Percentiles rank a stretch among this genome's conserved stretches.
Conservation (phyloP, 2,888 invertebrate genomes). For the Dioctria rufipes region DNA sequence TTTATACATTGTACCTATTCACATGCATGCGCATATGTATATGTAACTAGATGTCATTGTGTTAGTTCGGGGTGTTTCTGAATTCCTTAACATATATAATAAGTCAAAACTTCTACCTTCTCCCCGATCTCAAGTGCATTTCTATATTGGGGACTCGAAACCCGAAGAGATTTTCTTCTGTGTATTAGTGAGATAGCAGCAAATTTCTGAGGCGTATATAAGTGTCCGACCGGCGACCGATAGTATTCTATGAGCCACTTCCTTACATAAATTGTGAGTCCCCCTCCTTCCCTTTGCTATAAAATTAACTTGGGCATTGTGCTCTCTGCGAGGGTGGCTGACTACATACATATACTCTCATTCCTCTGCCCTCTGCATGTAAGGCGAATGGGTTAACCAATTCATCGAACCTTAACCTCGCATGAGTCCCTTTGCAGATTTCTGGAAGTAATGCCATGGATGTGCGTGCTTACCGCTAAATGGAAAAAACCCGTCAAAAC, state of each 20-base stretch:
- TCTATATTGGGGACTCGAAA: no score
- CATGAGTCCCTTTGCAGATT: not conserved
- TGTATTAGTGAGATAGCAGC: no score
- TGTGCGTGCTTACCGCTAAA: not conserved
- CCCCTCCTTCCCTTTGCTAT: not conserved
- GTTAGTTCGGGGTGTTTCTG: not conserved
- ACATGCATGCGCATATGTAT: no score
- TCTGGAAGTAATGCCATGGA: conserved; percentile 1
- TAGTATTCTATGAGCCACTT: not conserved
- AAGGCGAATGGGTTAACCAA: not conserved
- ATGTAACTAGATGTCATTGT: not conserved
- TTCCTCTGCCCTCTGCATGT: not conserved
- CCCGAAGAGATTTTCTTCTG: no score
- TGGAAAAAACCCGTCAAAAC: not conserved
- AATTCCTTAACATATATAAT: conserved; percentile 5
- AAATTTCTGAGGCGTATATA: no score
- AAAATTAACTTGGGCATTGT: not conserved
- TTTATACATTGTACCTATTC: not conserved
- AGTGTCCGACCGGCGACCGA: no score
- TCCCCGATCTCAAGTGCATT: no score
- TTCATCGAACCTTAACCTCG: conserved; percentile 29
- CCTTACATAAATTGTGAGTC: conserved; percentile 21
- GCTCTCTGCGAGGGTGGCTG: not conserved
- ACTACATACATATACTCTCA: not conserved
- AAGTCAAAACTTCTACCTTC: not conserved